phyloP scores from a whole-genome alignment of 2,888 invertebrate species.

The Orthonychiurus folsomi region DNA sequence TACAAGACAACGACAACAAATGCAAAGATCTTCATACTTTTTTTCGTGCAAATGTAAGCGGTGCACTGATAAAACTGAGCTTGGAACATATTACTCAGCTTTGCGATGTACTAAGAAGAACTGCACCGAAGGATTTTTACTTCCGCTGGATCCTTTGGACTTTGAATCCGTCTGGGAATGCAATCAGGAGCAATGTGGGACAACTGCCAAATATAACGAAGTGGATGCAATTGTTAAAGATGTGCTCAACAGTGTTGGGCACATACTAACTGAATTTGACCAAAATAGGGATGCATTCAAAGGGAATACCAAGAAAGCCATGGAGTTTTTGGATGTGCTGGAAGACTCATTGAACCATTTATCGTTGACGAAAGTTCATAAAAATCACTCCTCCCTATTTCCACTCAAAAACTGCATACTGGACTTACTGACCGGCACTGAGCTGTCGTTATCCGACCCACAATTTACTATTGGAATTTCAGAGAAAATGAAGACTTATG shows the following conservation, averaged over 20 bases:
- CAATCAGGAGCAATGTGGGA: neutral
- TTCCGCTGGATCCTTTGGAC: neutral
- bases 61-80: neutral
- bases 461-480: neutral
- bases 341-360: neutral
- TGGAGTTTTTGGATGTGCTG: neutral
- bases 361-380: neutral
- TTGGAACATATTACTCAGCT: neutral
- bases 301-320: neutral
- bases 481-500: neutral
- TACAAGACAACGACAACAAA: neutral
- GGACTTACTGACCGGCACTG: neutral
- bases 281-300: neutral
- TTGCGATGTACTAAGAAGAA: neutral
- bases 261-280: neutral
- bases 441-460: neutral
- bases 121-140: neutral
- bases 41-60: constrained; percentile 2
- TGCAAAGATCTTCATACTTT: neutral
- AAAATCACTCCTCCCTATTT: neutral
- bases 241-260: neutral
- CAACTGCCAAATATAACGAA: neutral
- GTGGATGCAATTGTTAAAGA: neutral
- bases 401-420: neutral
- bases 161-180: neutral